Base-by-base conservation (phyloP, 1,140 invertebrate genomes). In the Cepaea nemoralis region DNA sequence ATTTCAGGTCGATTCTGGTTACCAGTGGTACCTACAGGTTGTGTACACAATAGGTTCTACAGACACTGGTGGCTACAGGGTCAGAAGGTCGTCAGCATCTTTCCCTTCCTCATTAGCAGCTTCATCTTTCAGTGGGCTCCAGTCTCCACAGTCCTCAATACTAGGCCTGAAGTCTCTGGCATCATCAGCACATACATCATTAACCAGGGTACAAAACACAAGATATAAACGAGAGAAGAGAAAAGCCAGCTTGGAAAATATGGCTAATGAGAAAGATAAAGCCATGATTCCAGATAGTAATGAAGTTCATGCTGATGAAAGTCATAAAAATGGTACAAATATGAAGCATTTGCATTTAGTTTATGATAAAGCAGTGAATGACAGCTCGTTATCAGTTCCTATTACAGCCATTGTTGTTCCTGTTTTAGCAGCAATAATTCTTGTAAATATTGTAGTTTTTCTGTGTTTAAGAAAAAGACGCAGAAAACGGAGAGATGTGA, bases 21-120 rank as follows among this genome's bases (percentile, higher is more conserved):
- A 92, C 77, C 89, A 90, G 85, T 92, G 92, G 92, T 91, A 90
- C 77, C 83, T 92, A 33, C 92, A 92, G 86, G 91, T 91, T 0
- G 78, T 92, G 0, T 92, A 92, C 83, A 87, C 86, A 63, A 91
- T 92, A 75, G 87, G 87, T 12, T 86, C 89, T 35, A 63, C 86
- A 27, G 84, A 87, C 59, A 77, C 63, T 39, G 81, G 81, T 27
- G 71, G 79, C 16, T 75, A 82, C 73, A 71, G 69, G 19, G 83
- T 82, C 42, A 82, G 81, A 31, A 84, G 81, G 33, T 76, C 77
- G 37, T 22, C 67, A 74, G 1, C 63, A 50, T 42, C 83, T 66
- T 31, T 59, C 12, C 40, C 50, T 1, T 5, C 12, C 40, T 35
- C 31, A 27, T 0, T 33, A 27, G 5, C 42, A 75, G 40, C 40